These are phyloP conservation scores for Agriotes lineatus DNA, from an alignment of 2,888 invertebrate species.

Conservation along the genomic window DNA sequence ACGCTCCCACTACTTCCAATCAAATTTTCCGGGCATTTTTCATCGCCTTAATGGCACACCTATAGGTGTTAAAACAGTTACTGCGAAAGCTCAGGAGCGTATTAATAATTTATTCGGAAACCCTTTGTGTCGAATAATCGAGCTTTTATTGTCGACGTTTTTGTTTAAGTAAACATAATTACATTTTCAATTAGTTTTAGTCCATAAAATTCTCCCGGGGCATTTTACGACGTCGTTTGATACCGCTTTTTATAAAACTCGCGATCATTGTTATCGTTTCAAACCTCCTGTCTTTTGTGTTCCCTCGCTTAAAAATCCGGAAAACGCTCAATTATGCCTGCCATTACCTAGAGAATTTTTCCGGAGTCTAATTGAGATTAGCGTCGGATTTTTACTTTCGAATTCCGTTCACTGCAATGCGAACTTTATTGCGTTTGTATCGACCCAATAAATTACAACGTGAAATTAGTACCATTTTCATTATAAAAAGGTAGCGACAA, in stretches of 20 bases:
- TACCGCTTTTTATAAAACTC: constrained; percentile 1
- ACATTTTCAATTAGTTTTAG: constrained; percentile 17
- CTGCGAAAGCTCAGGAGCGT: background rate
- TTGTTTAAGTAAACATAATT: constrained; percentile 24
- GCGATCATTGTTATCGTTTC: background rate
- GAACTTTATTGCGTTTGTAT: too few species aligned
- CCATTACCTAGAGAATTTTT: too few species aligned
- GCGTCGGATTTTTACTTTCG: too few species aligned
- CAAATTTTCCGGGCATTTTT: background rate
- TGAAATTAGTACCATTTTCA: too few species aligned
- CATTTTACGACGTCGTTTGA: background rate
- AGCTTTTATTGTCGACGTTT: constrained; percentile 5
- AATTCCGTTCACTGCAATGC: too few species aligned
- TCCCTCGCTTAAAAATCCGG: background rate
- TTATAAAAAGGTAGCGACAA: too few species aligned
- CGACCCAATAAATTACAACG: too few species aligned
- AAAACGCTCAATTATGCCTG: too few species aligned
- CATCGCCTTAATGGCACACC: background rate
- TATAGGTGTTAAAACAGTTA: constrained; percentile 8
- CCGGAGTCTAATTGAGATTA: too few species aligned
- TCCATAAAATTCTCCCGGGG: background rate
- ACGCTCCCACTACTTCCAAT: too few species aligned
- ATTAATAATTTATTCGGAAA: constrained; percentile 18
- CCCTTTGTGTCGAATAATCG: constrained; percentile 21
- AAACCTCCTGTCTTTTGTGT: background rate